phyloP scores from a whole-genome alignment of 2,888 invertebrate species.

The Amiota mariae region DNA sequence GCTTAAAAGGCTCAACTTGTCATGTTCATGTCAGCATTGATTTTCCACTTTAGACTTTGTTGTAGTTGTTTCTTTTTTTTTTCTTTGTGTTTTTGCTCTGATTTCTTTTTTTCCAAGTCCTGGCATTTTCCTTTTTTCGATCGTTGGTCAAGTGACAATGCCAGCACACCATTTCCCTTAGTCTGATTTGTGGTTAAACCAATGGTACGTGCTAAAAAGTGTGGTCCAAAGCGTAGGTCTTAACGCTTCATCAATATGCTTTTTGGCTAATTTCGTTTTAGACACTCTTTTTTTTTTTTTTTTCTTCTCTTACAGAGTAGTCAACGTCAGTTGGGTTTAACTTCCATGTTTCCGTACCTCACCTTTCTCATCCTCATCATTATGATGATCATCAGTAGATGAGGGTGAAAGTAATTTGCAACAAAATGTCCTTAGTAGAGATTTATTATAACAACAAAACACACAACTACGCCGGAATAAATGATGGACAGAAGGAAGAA shows the following conservation, averaged over 20 bases:
- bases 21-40: constrained; percentile 65
- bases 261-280: constrained; percentile 60
- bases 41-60: constrained; percentile 50
- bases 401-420: constrained; percentile 27
- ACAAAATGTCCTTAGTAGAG: constrained; percentile 39
- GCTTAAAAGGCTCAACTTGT: constrained; percentile 70
- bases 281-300: constrained; percentile 48
- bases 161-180: neutral
- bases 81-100: constrained; percentile 16
- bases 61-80: constrained; percentile 11
- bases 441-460: constrained; percentile 30
- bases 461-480: constrained; percentile 16
- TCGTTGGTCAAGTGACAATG: constrained; percentile 2
- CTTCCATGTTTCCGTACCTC: neutral
- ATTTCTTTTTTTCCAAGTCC: constrained; percentile 10
- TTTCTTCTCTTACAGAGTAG: too few species aligned
- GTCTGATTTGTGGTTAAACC: constrained; percentile 42
- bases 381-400: neutral
- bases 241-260: constrained; percentile 65
- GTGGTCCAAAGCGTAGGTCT: neutral
- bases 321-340: too few species aligned
- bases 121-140: neutral
- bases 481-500: neutral
- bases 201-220: constrained; percentile 16
- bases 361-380: neutral